Base-by-base conservation (phyloP, 1,140 invertebrate genomes). In the Caenorhabditis inopinata region DNA sequence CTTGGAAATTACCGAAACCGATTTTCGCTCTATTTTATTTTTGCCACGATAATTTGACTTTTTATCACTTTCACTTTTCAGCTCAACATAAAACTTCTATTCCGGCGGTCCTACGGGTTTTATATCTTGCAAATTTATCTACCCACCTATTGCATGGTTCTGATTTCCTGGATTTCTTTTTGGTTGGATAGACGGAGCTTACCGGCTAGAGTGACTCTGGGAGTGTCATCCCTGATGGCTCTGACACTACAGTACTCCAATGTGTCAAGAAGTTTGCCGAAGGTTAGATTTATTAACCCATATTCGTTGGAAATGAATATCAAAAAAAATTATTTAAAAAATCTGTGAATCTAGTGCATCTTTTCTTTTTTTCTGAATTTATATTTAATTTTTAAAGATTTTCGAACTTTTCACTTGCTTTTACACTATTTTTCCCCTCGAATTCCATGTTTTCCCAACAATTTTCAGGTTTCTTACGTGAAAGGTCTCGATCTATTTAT, bases 61-160 rank as follows among this genome's bases (percentile, higher is more conserved):
- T n/a, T n/a, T 68, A 0, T 25, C n/a, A 42, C 21, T 23, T 23
- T 2, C 6, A 74, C 14, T 5, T 85, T 86, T 80, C 47, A 87
- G 84, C 80, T 91, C 29, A 88, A 88, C 78, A 89, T 90, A 7
- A 89, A 89, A 82, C 89, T 91, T 38, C 89, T 89, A 79, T 87
- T 90, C 62, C 87, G 89, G 23, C 86, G 90, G 5, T 88, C 89
- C 58, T 85, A 90, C 27, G 90, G 90, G 16, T 91, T 90, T 80
- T 91, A 88, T 85, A 83, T 83, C 48, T 86, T 91, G 9, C 90
- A 91, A 87, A 90, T 91, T 68, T 91, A 90, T 80, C 84, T 91
- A 4, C 90, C 90, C 9, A 83, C 83, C 3, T 84, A 84, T 35
- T 84, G 82, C 35, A 83, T 84, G 80, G 80, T 88, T 3, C 82